Conservation (phyloP, 2,888 invertebrate genomes). For the Galerucella calmariensis region DNA sequence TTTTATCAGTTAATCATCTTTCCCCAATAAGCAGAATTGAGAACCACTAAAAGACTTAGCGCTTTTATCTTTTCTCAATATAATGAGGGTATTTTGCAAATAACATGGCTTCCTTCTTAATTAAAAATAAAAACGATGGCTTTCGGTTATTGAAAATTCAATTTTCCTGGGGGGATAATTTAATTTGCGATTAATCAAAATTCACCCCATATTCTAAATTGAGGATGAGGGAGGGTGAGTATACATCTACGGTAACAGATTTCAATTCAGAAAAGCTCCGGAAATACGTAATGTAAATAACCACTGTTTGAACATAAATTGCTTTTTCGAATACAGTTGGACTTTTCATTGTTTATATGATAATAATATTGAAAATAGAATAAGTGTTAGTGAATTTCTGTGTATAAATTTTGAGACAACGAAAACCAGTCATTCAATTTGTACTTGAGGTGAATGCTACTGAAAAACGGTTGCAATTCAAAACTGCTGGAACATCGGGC, state of each 20-base stretch:
- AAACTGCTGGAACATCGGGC: too few relatives aligned
- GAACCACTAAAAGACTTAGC: not conserved
- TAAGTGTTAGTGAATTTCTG: too few relatives aligned
- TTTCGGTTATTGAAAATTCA: conserved; percentile 5
- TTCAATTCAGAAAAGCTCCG: not conserved
- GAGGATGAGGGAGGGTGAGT: not conserved
- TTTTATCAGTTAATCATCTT: too few relatives aligned
- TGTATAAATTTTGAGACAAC: too few relatives aligned
- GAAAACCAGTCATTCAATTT: too few relatives aligned
- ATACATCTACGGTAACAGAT: not conserved
- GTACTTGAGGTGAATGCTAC: too few relatives aligned
- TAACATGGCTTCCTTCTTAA: not conserved
- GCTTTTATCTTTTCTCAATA: not conserved
- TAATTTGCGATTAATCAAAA: conserved; percentile 6
- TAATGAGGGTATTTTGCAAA: not conserved
- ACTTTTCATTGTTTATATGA: not conserved
- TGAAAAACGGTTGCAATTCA: too few relatives aligned
- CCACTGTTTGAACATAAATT: not conserved
- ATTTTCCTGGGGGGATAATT: not conserved
- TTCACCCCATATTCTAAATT: conserved; percentile 8
- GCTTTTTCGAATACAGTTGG: not conserved
- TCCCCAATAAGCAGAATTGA: not conserved
- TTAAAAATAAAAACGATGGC: conserved; percentile 2
- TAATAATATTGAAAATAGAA: not conserved
- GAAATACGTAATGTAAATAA: not conserved